Evolutionary conservation across 2,888 invertebrate species (phyloP).

Genomic region (Pyrocoelia pectoralis): DNA sequence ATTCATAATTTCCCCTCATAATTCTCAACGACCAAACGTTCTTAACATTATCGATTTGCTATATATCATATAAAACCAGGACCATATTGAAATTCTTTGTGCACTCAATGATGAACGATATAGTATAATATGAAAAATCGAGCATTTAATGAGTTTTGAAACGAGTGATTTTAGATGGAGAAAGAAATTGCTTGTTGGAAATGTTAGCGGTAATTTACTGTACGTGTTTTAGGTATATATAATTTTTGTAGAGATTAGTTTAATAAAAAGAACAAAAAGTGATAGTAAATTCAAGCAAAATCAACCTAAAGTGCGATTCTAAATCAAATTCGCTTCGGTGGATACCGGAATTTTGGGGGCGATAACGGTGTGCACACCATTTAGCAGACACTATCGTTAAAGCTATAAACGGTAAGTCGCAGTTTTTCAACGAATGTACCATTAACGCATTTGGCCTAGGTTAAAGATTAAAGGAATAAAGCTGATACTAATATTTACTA

Average conservation of each 20-base stretch:
- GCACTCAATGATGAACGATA: slow-evolving; percentile 54
- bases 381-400: slow-evolving; percentile 53
- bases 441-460: slow-evolving; percentile 43
- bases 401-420: slow-evolving; percentile 44
- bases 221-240: not conserved
- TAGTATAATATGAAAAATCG: slow-evolving; percentile 58
- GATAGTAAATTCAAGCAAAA: slow-evolving; percentile 26
- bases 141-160: slow-evolving; percentile 57
- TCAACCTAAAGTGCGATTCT: slow-evolving; percentile 32
- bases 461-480: slow-evolving; percentile 34
- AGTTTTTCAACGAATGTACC: slow-evolving; percentile 46
- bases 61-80: too few species aligned
- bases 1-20: too few species aligned
- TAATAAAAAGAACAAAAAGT: slow-evolving; percentile 27
- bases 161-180: slow-evolving; percentile 15
- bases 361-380: slow-evolving; percentile 55
- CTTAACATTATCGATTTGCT: too few species aligned
- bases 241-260: slow-evolving; percentile 1
- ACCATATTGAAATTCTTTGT: too few species aligned
- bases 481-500: not conserved
- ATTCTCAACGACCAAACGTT: too few species aligned
- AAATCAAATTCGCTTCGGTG: slow-evolving; percentile 50
- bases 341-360: slow-evolving; percentile 44
- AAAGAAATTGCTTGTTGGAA: not conserved
- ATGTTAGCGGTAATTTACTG: not conserved